Evolutionary conservation across 2,113 vertebrate species (phyloP).

Genomic region (Rutilus rutilus): DNA sequence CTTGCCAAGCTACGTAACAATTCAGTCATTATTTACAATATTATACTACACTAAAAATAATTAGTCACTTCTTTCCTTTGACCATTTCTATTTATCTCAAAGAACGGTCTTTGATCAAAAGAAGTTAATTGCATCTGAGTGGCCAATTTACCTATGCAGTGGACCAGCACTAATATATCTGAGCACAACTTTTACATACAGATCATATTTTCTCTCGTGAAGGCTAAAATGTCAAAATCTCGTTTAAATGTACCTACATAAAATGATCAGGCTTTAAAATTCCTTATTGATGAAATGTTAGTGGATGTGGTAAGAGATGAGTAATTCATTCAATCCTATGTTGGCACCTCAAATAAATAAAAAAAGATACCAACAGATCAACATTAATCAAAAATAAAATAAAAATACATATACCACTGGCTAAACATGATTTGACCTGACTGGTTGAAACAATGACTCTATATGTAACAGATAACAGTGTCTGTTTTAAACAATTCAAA

Average conservation of each 20-base stretch:
- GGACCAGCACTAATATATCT: slow-evolving; percentile 13
- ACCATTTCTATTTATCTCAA: neutral
- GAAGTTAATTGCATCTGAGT: neutral
- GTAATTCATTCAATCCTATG: neutral
- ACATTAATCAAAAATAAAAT: neutral
- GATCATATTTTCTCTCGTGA: slow-evolving; percentile 21
- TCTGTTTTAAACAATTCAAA: neutral
- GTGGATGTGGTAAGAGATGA: slow-evolving; percentile 15
- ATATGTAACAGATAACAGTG: slow-evolving; percentile 4
- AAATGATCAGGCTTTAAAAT: neutral
- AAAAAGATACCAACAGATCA: neutral
- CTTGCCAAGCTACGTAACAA: neutral
- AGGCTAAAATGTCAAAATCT: neutral
- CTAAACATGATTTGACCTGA: slow-evolving; percentile 22
- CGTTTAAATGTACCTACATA: slow-evolving; percentile 4
- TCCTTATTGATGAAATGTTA: neutral
- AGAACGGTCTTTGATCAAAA: neutral
- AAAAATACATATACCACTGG: neutral
- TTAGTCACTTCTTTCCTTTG: neutral
- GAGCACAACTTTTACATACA: slow-evolving; percentile 6
- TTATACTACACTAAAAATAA: neutral
- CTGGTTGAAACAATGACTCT: neutral
- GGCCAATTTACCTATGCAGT: neutral
- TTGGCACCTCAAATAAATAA: neutral
- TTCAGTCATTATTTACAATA: slow-evolving; percentile 23